Percentiles rank a stretch among this genome's conserved stretches.
Conservation (phyloP, 2,797 vertebrate genomes). For the Holocentrus rufus region DNA sequence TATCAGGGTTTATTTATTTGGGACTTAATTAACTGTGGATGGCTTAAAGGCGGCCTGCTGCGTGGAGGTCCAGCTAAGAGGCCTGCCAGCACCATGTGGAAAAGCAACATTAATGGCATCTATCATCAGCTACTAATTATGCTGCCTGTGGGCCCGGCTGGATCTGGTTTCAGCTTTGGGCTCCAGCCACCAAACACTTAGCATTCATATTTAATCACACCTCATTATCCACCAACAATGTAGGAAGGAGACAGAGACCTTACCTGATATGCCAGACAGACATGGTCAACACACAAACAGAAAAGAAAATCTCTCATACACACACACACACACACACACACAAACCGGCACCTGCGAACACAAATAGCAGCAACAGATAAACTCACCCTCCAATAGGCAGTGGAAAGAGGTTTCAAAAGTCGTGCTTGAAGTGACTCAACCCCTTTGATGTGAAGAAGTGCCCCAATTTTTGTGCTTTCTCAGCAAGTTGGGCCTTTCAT, state of each 20-base stretch:
- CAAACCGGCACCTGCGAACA: slow-evolving; percentile 54
- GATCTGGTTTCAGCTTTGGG: slow-evolving; percentile 84
- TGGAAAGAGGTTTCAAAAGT: slow-evolving; percentile 33
- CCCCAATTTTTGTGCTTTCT: slow-evolving; percentile 67
- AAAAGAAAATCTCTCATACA: slow-evolving; percentile 48
- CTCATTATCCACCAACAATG: slow-evolving; percentile 84
- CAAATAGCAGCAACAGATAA: slow-evolving; percentile 39
- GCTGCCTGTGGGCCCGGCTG: slow-evolving; percentile 70
- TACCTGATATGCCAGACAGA: slow-evolving; percentile 80
- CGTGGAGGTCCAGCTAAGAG: slow-evolving; percentile 64
- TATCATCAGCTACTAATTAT: slow-evolving; percentile 86
- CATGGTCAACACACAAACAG: slow-evolving; percentile 62
- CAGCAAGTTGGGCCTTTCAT: slow-evolving; percentile 75
- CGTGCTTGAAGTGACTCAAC: slow-evolving; percentile 69
- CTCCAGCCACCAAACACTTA: slow-evolving; percentile 85
- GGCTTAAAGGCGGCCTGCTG: slow-evolving; percentile 65
- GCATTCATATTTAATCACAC: slow-evolving; percentile 87
- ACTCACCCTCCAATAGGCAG: slow-evolving; percentile 14
- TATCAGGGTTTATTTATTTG: slow-evolving; percentile 68
- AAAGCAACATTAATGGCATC: slow-evolving; percentile 78
- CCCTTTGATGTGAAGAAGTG: slow-evolving; percentile 70
- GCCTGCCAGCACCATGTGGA: slow-evolving; percentile 51
- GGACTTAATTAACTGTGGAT: slow-evolving; percentile 76
- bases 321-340: slow-evolving; percentile 25
- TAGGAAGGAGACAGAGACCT: slow-evolving; percentile 80